Conservation (phyloP, 1,140 invertebrate genomes). For the Chymomyza costata region DNA sequence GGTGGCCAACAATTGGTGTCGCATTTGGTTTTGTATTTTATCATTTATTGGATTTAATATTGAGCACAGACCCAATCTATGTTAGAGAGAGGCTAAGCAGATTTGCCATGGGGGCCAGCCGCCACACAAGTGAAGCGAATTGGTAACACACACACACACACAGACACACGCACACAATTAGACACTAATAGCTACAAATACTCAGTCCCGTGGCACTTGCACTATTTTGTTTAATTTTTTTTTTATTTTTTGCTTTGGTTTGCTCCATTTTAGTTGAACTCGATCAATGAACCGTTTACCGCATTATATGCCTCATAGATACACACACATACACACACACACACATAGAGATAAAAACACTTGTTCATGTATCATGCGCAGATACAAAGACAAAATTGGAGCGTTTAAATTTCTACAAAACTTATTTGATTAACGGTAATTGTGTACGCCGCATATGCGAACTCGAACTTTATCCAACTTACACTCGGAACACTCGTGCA, state of each 20-base stretch:
- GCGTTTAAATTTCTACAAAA: constrained; percentile 71
- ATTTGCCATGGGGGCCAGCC: constrained; percentile 22
- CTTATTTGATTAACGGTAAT: constrained; percentile 70
- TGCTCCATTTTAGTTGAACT: constrained; percentile 62
- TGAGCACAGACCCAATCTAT: neutral
- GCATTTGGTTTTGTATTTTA: no score
- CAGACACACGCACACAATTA: constrained; percentile 13
- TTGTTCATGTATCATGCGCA: constrained; percentile 9
- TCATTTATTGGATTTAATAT: constrained; percentile 41
- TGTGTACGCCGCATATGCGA: constrained; percentile 39
- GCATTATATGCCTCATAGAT: constrained; percentile 19
- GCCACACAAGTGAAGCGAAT: constrained; percentile 9
- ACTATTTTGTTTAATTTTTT: constrained; percentile 33
- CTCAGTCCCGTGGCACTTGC: constrained; percentile 49
- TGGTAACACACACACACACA: constrained; percentile 33
- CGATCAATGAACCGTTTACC: constrained; percentile 68
- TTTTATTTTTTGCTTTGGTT: constrained; percentile 23
- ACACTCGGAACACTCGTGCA: neutral
- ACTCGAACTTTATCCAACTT: neutral
- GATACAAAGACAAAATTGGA: constrained; percentile 20
- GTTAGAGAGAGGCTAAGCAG: constrained; percentile 57
- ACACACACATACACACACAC: constrained; percentile 24
- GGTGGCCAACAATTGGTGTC: no score
- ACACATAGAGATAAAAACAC: constrained; percentile 12
- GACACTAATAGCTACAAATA: constrained; percentile 19